Evolutionary conservation across 2,888 invertebrate genomes (phyloP).

Genomic region (Aporophyla nigra): DNA sequence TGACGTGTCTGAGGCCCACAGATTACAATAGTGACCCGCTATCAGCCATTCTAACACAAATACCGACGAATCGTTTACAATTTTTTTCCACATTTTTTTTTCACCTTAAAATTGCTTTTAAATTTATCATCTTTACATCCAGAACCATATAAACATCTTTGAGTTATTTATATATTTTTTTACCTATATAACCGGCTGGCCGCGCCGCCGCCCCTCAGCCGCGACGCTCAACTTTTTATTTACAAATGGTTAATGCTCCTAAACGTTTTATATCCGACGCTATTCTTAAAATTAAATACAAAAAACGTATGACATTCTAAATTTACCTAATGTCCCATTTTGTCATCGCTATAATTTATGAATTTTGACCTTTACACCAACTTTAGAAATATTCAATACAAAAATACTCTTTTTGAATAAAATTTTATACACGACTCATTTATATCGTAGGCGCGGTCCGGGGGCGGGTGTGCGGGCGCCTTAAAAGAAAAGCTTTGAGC

Average conservation of each 20-base stretch:
- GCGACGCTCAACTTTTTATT: slow-evolving; percentile 88
- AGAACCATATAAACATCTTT: slow-evolving; percentile 92
- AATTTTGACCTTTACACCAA: slow-evolving; percentile 92
- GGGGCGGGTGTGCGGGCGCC: slow-evolving; percentile 82
- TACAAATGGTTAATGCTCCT: slow-evolving; percentile 94
- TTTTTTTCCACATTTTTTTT: slow-evolving; percentile 81
- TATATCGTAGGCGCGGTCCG: slow-evolving; percentile 80
- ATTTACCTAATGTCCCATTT: slow-evolving; percentile 89
- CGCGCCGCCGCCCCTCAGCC: slow-evolving; percentile 79
- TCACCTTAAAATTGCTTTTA: slow-evolving; percentile 86
- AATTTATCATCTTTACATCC: slow-evolving; percentile 90
- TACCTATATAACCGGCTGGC: slow-evolving; percentile 88
- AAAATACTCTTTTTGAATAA: slow-evolving; percentile 92
- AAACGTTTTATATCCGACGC: slow-evolving; percentile 92
- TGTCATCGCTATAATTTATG: slow-evolving; percentile 90
- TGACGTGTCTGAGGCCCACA: slow-evolving; percentile 88
- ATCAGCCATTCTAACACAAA: slow-evolving; percentile 89
- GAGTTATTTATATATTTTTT: slow-evolving; percentile 90
- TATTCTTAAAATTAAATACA: slow-evolving; percentile 92
- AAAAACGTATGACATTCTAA: slow-evolving; percentile 91
- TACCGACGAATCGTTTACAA: slow-evolving; percentile 88
- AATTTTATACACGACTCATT: slow-evolving; percentile 90
- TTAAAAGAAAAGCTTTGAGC: slow-evolving; percentile 91
- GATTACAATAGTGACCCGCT: slow-evolving; percentile 90
- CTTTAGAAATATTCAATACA: slow-evolving; percentile 92